phyloP scores from a whole-genome alignment of 2,797 vertebrate species.

The Pteropus rufus region DNA sequence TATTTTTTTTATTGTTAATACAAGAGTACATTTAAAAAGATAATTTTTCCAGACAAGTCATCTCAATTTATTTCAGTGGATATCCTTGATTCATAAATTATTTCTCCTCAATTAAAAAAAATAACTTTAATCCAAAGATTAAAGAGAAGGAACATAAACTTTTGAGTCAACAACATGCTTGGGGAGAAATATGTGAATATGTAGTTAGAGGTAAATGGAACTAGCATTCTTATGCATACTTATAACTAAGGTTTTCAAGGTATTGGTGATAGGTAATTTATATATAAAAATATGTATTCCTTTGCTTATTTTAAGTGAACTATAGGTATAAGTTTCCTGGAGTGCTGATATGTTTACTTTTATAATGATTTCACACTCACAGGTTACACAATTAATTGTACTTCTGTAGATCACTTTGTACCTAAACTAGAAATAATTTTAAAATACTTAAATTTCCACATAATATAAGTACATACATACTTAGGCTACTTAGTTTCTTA shows the following conservation, averaged over 20 bases:
- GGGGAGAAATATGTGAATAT: background rate
- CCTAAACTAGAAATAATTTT: background rate
- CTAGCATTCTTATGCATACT: background rate
- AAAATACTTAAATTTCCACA: background rate
- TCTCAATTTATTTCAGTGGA: background rate
- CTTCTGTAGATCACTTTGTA: background rate
- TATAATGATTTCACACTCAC: background rate
- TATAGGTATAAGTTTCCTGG: background rate
- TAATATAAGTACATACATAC: background rate
- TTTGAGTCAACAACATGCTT: background rate
- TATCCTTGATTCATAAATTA: slow-evolving; percentile 11
- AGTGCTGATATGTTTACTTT: background rate
- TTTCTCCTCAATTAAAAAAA: background rate
- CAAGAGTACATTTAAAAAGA: slow-evolving; percentile 15
- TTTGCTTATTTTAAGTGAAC: background rate
- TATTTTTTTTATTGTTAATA: slow-evolving; percentile 42
- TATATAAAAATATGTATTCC: background rate
- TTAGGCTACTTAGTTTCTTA: background rate
- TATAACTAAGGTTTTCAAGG: slow-evolving; percentile 4
- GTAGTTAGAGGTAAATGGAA: background rate
- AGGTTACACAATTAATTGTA: background rate
- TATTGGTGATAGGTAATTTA: background rate
- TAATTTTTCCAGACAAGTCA: background rate
- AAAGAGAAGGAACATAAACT: background rate
- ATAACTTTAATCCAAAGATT: slow-evolving; percentile 15